Evolutionary conservation across 2,113 vertebrate genomes (phyloP).

Genomic region (human (Homo sapiens)): DNA sequence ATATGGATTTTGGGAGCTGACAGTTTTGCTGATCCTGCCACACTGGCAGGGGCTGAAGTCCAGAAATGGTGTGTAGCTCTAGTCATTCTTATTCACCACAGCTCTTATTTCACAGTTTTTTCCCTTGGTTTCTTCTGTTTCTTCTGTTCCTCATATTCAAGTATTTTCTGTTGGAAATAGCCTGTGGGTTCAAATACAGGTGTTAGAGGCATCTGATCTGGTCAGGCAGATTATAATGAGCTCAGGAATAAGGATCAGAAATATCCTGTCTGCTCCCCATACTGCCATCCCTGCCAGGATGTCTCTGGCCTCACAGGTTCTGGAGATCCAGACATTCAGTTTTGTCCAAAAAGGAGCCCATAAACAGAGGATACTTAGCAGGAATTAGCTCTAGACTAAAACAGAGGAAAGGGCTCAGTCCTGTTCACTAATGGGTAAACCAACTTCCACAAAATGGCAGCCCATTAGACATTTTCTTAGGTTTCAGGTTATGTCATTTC

Average conservation of each 20-base stretch:
- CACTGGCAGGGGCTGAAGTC: not conserved
- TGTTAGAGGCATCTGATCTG: not conserved
- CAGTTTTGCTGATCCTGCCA: not conserved
- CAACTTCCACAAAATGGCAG: not conserved
- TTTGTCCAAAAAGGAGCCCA: not conserved
- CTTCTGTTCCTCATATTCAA: slow-evolving; percentile 89
- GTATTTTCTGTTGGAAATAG: slow-evolving; percentile 91
- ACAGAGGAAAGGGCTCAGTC: not conserved
- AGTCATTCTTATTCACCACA: not conserved
- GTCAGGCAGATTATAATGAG: not conserved
- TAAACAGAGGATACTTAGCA: not conserved
- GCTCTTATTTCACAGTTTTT: slow-evolving; percentile 44
- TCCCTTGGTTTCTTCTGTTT: slow-evolving; percentile 87
- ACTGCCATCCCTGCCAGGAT: not conserved
- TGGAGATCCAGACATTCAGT: not conserved
- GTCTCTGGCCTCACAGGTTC: not conserved
- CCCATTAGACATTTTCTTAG: not conserved
- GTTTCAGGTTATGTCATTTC: not conserved
- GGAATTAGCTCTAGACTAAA: not conserved
- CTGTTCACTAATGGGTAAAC: not conserved
- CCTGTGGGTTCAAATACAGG: slow-evolving; percentile 73
- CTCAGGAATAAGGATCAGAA: not conserved
- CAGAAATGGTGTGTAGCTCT: not conserved
- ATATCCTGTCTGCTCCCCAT: not conserved
- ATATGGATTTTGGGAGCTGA: not conserved